Conservation (phyloP, 2,113 vertebrate genomes). For the Hemicordylus capensis region DNA sequence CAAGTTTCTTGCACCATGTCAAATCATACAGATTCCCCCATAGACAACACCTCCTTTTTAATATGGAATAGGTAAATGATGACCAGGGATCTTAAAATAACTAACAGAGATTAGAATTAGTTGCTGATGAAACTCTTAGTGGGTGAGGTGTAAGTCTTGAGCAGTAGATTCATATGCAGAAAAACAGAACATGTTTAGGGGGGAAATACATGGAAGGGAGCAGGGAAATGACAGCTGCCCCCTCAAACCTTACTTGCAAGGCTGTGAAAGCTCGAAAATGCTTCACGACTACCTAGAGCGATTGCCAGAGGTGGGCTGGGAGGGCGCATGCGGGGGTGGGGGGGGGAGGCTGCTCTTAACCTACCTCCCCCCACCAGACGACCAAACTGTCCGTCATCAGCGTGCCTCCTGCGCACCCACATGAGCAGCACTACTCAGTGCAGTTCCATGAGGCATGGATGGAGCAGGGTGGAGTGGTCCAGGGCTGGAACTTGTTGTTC, state of each 20-base stretch:
- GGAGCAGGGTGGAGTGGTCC: too few species aligned
- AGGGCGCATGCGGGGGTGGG: too few species aligned
- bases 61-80: conserved; percentile 21
- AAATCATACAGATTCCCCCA: conserved; percentile 27
- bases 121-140: not conserved
- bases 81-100: not conserved
- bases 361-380: too few species aligned
- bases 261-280: not conserved
- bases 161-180: not conserved
- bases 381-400: too few species aligned
- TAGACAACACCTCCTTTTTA: conserved; percentile 20
- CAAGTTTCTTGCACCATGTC: conserved; percentile 49
- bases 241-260: not conserved
- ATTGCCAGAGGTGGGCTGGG: too few species aligned
- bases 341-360: too few species aligned
- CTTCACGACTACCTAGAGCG: too few species aligned
- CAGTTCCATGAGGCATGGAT: too few species aligned
- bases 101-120: not conserved
- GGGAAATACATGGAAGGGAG: not conserved
- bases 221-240: not conserved
- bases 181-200: not conserved
- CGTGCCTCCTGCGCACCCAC: too few species aligned
- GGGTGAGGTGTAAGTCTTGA: not conserved
- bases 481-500: too few species aligned
- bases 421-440: too few species aligned